Percentiles rank a stretch among this genome's conserved stretches.
Conservation (phyloP, 2,113 vertebrate species). For the Phyllopteryx taeniolatus region DNA sequence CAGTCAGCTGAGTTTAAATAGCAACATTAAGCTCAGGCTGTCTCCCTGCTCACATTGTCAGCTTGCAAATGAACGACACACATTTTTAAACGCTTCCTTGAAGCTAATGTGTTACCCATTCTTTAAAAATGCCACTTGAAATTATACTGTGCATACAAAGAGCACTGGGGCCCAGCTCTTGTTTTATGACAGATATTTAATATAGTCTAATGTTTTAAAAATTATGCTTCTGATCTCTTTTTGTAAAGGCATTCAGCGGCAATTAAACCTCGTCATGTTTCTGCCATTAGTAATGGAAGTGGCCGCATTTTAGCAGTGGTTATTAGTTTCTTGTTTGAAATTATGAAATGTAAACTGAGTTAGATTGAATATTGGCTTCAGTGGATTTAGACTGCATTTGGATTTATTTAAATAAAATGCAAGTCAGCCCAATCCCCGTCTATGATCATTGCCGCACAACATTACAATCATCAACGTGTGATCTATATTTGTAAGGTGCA, state of each 20-base stretch:
- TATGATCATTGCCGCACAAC: constrained; percentile 43
- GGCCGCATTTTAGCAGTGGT: background rate
- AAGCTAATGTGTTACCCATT: background rate
- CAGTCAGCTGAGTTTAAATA: background rate
- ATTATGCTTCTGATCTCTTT: background rate
- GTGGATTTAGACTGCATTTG: background rate
- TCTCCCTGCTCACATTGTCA: background rate
- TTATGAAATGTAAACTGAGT: background rate
- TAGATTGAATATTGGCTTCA: background rate
- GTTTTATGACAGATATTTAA: background rate
- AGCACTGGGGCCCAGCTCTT: background rate
- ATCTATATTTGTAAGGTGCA: constrained; percentile 37
- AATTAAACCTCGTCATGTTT: background rate
- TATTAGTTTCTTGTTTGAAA: background rate
- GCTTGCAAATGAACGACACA: background rate
- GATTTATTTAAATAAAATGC: background rate
- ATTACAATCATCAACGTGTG: constrained; percentile 43
- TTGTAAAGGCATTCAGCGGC: background rate
- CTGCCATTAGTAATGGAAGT: too few relatives aligned
- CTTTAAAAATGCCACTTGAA: background rate
- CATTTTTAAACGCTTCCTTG: background rate
- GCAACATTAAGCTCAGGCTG: background rate
- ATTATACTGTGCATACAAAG: background rate
- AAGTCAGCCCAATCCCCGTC: background rate
- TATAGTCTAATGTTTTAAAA: background rate